Evolutionary conservation across 2,113 vertebrate species (phyloP), one percentile per base, ranked within the genome.

Genomic region (Cnemophilus loriae): DNA sequence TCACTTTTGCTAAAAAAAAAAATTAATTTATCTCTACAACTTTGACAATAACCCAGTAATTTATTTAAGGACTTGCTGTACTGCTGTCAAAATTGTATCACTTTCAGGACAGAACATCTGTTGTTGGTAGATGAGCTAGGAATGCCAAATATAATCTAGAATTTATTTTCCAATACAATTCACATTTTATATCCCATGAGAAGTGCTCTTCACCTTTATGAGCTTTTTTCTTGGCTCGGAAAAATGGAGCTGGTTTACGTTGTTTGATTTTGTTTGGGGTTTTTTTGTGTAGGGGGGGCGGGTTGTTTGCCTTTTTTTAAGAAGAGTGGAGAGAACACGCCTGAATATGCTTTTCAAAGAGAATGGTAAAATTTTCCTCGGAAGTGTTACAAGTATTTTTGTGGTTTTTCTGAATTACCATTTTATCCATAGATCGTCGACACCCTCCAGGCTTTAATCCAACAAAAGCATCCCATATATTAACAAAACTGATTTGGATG

Each of bases 31-130:
- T 57, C 33, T 77, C 42, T 46, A 70, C 11, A 28, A 28, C 16
- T 93, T 87, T 59, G 56, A 68, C 56, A 84, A 52, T 59, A 93
- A 74, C 50, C 20, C 56, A 78, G 64, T 81, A 77, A 84, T 84
- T 94, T 90, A 69, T 86, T 89, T 70, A 80, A 80, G 47, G 63
- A 86, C 32, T 88, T 90, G 52, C 76, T 84, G 22, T 68, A 68
- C 7, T 42, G 44, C 79, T 92, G 85, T 96, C 95, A 88, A 76
- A 92, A 78, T 56, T 47, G 3, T 47, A 78, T 90, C 90, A 81
- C 13, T 70, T 96, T 77, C 93, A 90, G 47, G n/a, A 78, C 20
- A 90, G 76, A 91, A 94, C 95, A 90, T 94, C 92, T 95, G 93
- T 86, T 93, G 60, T 56, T 87, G 32, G 83, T 93, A 52, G 85